These are phyloP conservation scores for Herminia tarsipennalis DNA, from an alignment of 2,888 invertebrate genomes.

Conservation along the genomic window DNA sequence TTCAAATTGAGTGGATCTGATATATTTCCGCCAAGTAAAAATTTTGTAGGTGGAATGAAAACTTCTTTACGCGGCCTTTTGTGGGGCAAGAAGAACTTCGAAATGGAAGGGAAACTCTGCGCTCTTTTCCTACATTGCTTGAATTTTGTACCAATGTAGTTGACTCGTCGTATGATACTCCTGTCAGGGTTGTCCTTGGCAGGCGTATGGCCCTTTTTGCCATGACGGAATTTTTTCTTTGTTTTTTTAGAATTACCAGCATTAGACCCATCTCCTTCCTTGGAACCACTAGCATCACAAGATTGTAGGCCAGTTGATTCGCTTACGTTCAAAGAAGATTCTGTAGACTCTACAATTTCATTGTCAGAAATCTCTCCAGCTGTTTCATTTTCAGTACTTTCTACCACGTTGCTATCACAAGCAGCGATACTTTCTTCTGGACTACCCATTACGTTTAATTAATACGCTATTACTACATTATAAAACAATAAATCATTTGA, in stretches of 20 bases:
- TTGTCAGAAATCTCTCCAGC: conserved; percentile 66
- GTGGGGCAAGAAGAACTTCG: conserved; percentile 91
- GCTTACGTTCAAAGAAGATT: conserved; percentile 56
- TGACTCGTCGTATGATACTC: conserved; percentile 69
- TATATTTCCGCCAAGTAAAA: conserved; percentile 97
- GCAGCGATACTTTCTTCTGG: conserved; percentile 60
- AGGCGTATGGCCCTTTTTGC: conserved; percentile 72
- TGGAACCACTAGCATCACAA: conserved; percentile 62
- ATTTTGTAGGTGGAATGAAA: conserved; percentile 96
- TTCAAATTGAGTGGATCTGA: conserved; percentile 97
- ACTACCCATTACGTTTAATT: conserved; percentile 71
- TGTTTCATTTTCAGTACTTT: conserved; percentile 58
- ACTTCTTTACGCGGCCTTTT: conserved; percentile 91
- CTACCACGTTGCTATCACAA: conserved; percentile 48
- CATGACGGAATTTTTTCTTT: conserved; percentile 78
- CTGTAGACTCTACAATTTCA: conserved; percentile 60
- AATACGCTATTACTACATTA: conserved; percentile 53
- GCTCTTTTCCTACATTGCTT: conserved; percentile 87
- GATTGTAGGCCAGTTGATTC: conserved; percentile 51
- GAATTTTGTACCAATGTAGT: conserved; percentile 76
- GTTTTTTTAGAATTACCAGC: conserved; percentile 66
- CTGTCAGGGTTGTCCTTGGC: conserved; percentile 74
- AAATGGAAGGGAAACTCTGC: conserved; percentile 88
- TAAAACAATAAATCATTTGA: conserved; percentile 54
- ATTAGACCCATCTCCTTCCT: conserved; percentile 63